Evolutionary conservation across 2,888 invertebrate species (phyloP), one percentile per base, ranked within the genome.

Genomic region (Cephus spinipes): DNA sequence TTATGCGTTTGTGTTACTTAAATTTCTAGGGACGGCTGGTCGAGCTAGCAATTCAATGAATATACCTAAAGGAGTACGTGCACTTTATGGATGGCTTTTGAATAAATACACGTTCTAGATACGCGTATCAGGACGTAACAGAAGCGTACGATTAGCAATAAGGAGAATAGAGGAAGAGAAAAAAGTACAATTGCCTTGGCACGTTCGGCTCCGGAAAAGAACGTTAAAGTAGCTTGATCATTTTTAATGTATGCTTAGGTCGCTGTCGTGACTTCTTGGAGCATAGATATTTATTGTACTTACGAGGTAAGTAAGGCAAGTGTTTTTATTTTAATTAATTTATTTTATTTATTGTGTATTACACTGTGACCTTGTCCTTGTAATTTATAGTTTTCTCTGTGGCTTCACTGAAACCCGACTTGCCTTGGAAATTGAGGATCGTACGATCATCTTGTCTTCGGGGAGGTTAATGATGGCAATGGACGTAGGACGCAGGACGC

Each of bases 401-500:
- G 55, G 23, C 55, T 55, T 9, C 23, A 9, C 55, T 23, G 55
- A 23, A 55, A 55, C 23, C 55, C 23, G 23, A 23, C 2, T 55
- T 55, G 23, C 55, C 55, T 55, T 55, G 23, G 55, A 55, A 55
- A 55, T 55, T 55, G 68, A 76, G 33, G 68, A 68, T 68, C 76
- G n/a, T 68, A 69, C 32, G 76, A 76, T 32, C 33, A 23, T 30
- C 34, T 11, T 30, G 73, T 35, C 34, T 77, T 83, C 76, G 75
- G 79, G 76, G 81, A 77, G 79, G 82, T 83, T 88, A 88, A 89
- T 88, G 87, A 88, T 81, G 85, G 55, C 68, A 33, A 15, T 15
- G 71, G 71, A 71, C 71, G 71, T 9, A 71, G 71, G 71, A 71
- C 71, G 32, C 71, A 33, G 71, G 71, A 15, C 85, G 73, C 74